phyloP scores from a whole-genome alignment of 2,113 vertebrate species.

The Microcebus griseorufus region DNA sequence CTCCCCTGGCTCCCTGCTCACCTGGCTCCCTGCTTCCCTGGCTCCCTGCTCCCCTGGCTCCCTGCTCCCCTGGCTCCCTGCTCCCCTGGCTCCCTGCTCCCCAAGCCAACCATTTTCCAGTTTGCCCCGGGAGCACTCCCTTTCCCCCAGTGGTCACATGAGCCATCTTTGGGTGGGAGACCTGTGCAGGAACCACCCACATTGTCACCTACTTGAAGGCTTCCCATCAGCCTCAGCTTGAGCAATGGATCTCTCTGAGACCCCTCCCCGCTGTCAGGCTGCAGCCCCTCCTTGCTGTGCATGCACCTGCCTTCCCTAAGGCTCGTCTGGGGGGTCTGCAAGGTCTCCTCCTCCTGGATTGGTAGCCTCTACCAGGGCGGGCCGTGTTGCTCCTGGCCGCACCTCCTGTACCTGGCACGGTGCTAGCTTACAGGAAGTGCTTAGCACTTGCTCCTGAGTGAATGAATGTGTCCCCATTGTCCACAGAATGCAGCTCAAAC shows the following conservation, averaged over 20 bases:
- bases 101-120: not conserved
- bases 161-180: not conserved
- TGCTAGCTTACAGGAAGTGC: not conserved
- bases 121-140: accelerated
- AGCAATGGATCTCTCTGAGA: not conserved
- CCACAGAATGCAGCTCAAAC: not conserved
- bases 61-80: not conserved
- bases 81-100: not conserved
- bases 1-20: too few species aligned
- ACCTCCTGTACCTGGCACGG: not conserved
- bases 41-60: too few species aligned
- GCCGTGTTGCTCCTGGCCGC: too few species aligned
- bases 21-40: too few species aligned
- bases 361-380: not conserved
- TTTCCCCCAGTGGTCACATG: not conserved
- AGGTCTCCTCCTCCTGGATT: not conserved
- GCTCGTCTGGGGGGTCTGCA: not conserved
- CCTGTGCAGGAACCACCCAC: not conserved
- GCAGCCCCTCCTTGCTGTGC: not conserved
- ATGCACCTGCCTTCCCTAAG: not conserved
- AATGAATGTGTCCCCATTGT: too few species aligned
- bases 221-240: not conserved
- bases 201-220: not conserved
- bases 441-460: not conserved
- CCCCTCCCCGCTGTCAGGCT: not conserved